These are phyloP conservation scores for Matsumurasca onukii DNA, from an alignment of 1,140 invertebrate genomes.

Conservation along the genomic window DNA sequence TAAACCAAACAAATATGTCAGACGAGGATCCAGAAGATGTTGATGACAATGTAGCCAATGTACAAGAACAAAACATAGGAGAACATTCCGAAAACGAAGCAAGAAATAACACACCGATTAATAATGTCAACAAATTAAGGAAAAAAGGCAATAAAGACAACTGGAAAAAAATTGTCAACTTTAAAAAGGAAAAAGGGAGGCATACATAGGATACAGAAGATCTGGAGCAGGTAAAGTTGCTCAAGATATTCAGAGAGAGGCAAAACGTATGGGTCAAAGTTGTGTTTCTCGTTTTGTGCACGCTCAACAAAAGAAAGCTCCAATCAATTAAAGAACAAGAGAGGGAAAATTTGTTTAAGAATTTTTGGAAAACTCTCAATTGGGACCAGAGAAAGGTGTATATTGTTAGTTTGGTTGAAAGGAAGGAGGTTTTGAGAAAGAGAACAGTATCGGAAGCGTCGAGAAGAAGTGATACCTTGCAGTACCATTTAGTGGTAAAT, in stretches of 20 bases:
- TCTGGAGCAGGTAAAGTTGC: constrained; percentile 15
- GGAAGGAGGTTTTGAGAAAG: constrained; percentile 8
- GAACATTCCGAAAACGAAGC: background rate
- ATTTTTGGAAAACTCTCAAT: constrained; percentile 20
- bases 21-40: background rate
- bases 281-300: constrained; percentile 1
- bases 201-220: constrained; percentile 21
- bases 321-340: constrained; percentile 7
- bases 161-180: constrained; percentile 12
- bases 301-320: constrained; percentile 7
- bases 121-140: background rate
- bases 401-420: constrained; percentile 26
- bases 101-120: background rate
- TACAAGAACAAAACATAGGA: background rate
- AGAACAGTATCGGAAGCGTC: constrained; percentile 21
- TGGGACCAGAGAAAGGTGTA: constrained; percentile 27
- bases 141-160: constrained; percentile 19
- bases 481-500: constrained; percentile 16
- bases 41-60: background rate
- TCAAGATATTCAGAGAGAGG: constrained; percentile 18
- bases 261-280: constrained; percentile 1
- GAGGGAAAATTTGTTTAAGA: too few relatives aligned
- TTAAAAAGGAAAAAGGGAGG: constrained; percentile 11
- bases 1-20: background rate
- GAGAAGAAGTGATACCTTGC: constrained; percentile 29